Conservation (phyloP, 2,113 vertebrate species). For the Pionites leucogaster region DNA sequence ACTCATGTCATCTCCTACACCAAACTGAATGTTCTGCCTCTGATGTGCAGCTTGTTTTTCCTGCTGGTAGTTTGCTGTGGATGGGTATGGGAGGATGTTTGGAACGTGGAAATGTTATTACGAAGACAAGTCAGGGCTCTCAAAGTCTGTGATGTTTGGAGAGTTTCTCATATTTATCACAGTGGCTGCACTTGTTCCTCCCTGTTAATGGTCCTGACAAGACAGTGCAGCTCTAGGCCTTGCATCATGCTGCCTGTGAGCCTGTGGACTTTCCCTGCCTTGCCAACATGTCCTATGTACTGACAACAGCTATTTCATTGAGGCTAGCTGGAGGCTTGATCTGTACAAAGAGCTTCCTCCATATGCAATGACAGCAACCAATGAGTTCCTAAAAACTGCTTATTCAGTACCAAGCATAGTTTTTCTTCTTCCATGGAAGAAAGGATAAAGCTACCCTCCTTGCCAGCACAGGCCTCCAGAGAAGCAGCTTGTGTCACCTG, state of each 20-base stretch:
- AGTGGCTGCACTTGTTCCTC: background rate
- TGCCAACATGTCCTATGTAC: rapidly evolving
- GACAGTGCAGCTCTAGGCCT: background rate
- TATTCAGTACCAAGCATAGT: background rate
- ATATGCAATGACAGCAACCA: background rate
- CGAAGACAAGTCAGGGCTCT: background rate
- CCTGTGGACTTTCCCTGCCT: background rate
- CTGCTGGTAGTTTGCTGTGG: background rate
- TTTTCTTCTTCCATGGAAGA: background rate
- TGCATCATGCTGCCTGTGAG: background rate
- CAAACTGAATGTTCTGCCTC: background rate
- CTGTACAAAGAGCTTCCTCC: background rate
- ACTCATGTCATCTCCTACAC: background rate
- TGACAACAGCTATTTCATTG: background rate
- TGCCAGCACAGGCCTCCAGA: background rate
- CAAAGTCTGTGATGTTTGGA: background rate
- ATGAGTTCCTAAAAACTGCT: background rate
- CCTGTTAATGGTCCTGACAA: background rate
- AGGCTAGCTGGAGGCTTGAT: background rate
- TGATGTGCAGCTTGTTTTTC: background rate
- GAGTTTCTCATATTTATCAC: background rate
- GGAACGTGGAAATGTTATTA: background rate
- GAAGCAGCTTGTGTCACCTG: background rate
- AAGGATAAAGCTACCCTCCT: background rate
- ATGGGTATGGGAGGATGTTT: background rate